Base-by-base conservation (phyloP, 2,113 vertebrate species). In the Melozone crissalis region DNA sequence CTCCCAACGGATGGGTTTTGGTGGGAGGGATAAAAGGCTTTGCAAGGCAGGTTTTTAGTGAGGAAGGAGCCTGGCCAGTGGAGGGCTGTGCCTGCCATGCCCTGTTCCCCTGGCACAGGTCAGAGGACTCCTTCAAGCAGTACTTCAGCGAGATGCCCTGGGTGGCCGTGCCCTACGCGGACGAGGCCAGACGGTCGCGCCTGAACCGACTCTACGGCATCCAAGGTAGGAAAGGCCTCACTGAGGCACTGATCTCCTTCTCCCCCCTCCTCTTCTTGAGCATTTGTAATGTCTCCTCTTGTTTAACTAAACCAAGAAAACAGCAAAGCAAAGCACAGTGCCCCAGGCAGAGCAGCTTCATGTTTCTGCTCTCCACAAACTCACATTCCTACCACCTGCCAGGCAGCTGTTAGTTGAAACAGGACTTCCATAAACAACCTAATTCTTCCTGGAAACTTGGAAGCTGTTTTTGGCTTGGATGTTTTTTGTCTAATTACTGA, bases 131-230 rank as follows among this genome's bases (percentile, higher is more conserved):
- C 9, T 99, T 99, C 97, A 98, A 98, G 88, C 99, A 99, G 98
- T 99, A 99, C 95, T 99, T 99, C 98, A 99, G 99, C 5, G 99
- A 99, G 98, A 99, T 99, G 99, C 99, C 99, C 17, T 99, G 99
- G 99, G 93, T 99, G 20, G 99, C 99, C 0, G 98, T 99, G 67
- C 99, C 99, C 1, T 99, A 99, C 69, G 95, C 98, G 0, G 99
- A 99, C 0, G 99, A 99, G 94, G 98, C 98, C 93, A 97, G 99
- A 14, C 97, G 99, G 80, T 99, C 99, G 2, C 98, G 99, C 75
- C 99, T 99, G 84, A 99, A 99, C 97, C 98, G 99, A 67, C 98
- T 99, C 39, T 99, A 99, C 3, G 99, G 99, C 80, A 99, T 99
- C 93, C 99, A 99, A 99, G 99, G 99, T 99, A 98, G 89, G 96